These are phyloP conservation scores for Drosophila mettleri DNA, from an alignment of 2,888 invertebrate genomes.

Conservation along the genomic window DNA sequence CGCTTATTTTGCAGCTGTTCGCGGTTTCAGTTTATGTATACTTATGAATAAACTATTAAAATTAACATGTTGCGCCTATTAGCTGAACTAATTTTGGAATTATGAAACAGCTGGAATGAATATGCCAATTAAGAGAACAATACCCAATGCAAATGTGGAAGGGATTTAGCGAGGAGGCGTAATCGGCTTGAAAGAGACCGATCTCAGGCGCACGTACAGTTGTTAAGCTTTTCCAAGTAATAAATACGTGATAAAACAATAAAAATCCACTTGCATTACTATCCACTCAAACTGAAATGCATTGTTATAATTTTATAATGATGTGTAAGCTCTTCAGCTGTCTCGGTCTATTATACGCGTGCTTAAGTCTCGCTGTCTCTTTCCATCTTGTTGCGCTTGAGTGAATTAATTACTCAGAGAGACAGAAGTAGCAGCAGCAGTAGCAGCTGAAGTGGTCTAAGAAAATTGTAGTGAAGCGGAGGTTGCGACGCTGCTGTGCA, in stretches of 20 bases:
- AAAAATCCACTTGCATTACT: conserved; percentile 56
- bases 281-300: conserved; percentile 44
- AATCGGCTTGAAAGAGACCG: neutral
- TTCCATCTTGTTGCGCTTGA: conserved; percentile 56
- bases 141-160: neutral
- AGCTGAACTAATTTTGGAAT: conserved; percentile 26
- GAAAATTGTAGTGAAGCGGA: conserved; percentile 2
- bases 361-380: conserved; percentile 13
- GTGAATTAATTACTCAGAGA: conserved; percentile 74
- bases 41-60: conserved; percentile 28
- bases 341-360: conserved; percentile 36
- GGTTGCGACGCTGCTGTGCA: conserved; percentile 53
- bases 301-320: conserved; percentile 66
- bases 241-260: conserved; percentile 55
- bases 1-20: conserved; percentile 56
- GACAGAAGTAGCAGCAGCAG: conserved; percentile 20
- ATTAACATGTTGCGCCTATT: conserved; percentile 24
- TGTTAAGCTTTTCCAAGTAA: conserved; percentile 33
- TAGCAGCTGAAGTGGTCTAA: conserved; percentile 20
- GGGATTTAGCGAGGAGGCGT: neutral
- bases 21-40: conserved; percentile 16
- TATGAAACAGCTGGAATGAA: conserved; percentile 1
- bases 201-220: conserved; percentile 7
- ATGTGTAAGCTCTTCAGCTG: conserved; percentile 66
- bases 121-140: conserved; percentile 26